These are phyloP conservation scores for Helicoverpa armigera DNA, from an alignment of 1,140 invertebrate genomes.

Conservation along the genomic window DNA sequence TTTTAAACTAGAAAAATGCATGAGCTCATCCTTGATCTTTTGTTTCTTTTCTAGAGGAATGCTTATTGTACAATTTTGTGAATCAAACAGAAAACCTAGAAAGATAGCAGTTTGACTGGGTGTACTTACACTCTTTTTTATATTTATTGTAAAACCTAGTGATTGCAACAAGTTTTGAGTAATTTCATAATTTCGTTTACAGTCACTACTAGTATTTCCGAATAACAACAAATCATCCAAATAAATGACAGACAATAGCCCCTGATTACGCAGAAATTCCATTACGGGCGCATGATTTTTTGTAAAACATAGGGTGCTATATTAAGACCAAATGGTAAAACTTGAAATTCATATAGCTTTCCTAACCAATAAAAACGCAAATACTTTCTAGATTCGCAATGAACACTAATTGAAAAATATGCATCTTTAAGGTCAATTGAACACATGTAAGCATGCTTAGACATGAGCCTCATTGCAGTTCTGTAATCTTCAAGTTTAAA, in stretches of 20 bases:
- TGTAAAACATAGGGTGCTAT: conserved; percentile 50
- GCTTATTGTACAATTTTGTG: conserved; percentile 28
- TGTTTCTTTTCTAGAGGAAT: conserved; percentile 43
- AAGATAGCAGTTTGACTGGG: conserved; percentile 49
- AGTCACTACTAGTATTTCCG: conserved; percentile 8
- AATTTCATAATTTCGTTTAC: conserved; percentile 32
- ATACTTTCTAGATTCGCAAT: conserved; percentile 1
- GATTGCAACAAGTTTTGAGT: conserved; percentile 39
- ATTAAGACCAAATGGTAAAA: conserved; percentile 50
- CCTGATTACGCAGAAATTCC: conserved; percentile 27
- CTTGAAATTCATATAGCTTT: conserved; percentile 49
- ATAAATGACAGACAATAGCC: conserved; percentile 49
- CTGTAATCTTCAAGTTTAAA: conserved; percentile 61
- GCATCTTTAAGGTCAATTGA: conserved; percentile 54
- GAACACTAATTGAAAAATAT: background rate
- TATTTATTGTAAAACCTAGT: conserved; percentile 58
- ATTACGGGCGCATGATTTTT: conserved; percentile 52
- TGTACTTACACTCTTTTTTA: conserved; percentile 48
- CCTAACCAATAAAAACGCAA: conserved; percentile 37
- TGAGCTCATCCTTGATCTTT: conserved; percentile 19
- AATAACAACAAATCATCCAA: conserved; percentile 56
- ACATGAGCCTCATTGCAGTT: conserved; percentile 58
- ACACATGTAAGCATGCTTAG: background rate
- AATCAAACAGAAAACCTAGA: conserved; percentile 55
- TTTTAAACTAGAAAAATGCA: background rate